phyloP scores from a whole-genome alignment of 2,888 invertebrate species.

The Girardia tigrina region DNA sequence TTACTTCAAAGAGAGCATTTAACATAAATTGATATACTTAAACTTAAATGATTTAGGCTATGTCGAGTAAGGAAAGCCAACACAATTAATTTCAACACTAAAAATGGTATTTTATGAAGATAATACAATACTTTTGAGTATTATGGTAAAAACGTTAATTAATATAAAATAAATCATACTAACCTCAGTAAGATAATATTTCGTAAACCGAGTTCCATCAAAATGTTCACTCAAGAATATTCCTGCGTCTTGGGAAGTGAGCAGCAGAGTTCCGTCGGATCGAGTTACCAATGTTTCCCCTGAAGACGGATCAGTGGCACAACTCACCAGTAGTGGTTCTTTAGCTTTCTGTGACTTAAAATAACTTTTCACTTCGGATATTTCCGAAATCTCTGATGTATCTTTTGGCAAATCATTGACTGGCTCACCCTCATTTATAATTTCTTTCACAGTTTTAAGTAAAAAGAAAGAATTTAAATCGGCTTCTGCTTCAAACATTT shows the following conservation, averaged over 20 bases:
- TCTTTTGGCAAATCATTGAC: neutral
- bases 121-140: no score
- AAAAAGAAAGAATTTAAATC: neutral
- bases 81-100: no score
- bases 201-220: conserved; percentile 50
- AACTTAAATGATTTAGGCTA: no score
- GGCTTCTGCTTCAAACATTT: neutral
- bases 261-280: conserved; percentile 48
- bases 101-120: no score
- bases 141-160: no score
- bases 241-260: conserved; percentile 45
- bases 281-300: conserved; percentile 47
- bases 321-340: conserved; percentile 39
- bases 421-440: neutral
- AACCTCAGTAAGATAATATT: conserved; percentile 38
- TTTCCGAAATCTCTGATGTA: neutral
- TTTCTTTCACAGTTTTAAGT: neutral
- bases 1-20: no score
- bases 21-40: no score
- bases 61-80: no score
- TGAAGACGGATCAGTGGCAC: conserved; percentile 47
- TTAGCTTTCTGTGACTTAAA: neutral
- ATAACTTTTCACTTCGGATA: neutral
- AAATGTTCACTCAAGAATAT: conserved; percentile 47
- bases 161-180: no score